Evolutionary conservation across 2,888 invertebrate species (phyloP).

Genomic region (Buathra laborator): DNA sequence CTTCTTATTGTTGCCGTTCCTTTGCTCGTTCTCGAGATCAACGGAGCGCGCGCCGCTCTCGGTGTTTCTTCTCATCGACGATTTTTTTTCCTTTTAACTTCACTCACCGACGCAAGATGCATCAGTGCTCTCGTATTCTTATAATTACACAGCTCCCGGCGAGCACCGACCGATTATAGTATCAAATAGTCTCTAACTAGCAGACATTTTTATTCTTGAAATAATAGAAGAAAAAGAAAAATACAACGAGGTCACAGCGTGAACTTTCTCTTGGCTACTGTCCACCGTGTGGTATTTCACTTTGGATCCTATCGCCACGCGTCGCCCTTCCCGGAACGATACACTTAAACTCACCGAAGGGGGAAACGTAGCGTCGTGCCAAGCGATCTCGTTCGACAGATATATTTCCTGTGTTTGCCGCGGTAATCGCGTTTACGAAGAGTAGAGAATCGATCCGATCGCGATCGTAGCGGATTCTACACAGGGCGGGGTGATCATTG

Average conservation of each 20-base stretch:
- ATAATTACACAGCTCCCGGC: conserved; percentile 1
- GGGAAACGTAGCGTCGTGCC: conserved; percentile 49
- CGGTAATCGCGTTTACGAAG: conserved; percentile 51
- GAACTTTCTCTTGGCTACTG: conserved; percentile 68
- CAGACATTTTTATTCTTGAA: conserved; percentile 39
- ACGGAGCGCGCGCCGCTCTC: conserved; percentile 19
- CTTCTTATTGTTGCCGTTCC: conserved; percentile 41
- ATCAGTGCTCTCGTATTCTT: conserved; percentile 24
- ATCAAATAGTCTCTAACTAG: conserved; percentile 30
- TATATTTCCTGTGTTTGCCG: conserved; percentile 48
- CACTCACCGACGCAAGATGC: background rate
- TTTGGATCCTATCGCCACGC: conserved; percentile 43
- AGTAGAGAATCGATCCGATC: conserved; percentile 23
- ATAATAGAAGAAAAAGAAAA: conserved; percentile 24
- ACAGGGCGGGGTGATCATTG: conserved; percentile 38
- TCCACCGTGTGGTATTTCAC: conserved; percentile 61
- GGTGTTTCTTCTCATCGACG: conserved; percentile 38
- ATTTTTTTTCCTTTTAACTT: conserved; percentile 5
- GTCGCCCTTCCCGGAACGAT: conserved; percentile 15
- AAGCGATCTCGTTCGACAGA: conserved; percentile 57
- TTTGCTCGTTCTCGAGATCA: conserved; percentile 44
- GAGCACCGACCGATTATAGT: conserved; percentile 6
- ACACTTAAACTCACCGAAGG: conserved; percentile 29
- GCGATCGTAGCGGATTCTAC: conserved; percentile 1
- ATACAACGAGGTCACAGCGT: conserved; percentile 38